These are phyloP conservation scores for Manis crassicaudata DNA, from an alignment of 2,797 vertebrate species.

Conservation along the genomic window DNA sequence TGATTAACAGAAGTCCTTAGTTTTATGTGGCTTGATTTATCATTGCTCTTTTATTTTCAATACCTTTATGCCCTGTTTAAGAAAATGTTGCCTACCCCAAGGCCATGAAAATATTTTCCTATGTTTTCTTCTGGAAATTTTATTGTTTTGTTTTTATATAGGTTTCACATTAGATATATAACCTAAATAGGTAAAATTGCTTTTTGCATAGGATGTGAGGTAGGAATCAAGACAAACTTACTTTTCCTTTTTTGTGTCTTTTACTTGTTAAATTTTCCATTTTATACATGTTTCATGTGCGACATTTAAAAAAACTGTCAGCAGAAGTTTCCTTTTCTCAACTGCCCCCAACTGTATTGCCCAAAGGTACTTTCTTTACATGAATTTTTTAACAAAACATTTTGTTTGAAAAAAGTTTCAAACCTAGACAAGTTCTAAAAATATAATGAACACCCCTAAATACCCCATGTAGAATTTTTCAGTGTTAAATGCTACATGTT, in stretches of 20 bases:
- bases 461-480: not conserved
- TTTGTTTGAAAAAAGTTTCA: not conserved
- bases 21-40: not conserved
- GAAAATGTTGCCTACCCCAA: not conserved
- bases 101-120: not conserved
- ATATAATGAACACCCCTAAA: not conserved
- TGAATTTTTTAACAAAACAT: constrained; percentile 27
- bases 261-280: not conserved
- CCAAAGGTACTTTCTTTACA: not conserved
- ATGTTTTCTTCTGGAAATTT: not conserved
- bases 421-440: not conserved
- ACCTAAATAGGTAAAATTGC: not conserved
- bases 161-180: not conserved
- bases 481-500: not conserved
- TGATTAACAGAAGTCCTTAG: not conserved
- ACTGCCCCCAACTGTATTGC: not conserved
- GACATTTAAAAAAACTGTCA: not conserved
- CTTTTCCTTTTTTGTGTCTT: not conserved
- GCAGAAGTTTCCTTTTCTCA: not conserved
- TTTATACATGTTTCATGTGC: not conserved
- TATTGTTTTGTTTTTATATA: not conserved
- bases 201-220: not conserved
- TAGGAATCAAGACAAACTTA: not conserved
- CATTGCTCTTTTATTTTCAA: not conserved
- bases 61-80: not conserved